Conservation (phyloP, 2,797 vertebrate species). For the Pseudochirops cupreus region DNA sequence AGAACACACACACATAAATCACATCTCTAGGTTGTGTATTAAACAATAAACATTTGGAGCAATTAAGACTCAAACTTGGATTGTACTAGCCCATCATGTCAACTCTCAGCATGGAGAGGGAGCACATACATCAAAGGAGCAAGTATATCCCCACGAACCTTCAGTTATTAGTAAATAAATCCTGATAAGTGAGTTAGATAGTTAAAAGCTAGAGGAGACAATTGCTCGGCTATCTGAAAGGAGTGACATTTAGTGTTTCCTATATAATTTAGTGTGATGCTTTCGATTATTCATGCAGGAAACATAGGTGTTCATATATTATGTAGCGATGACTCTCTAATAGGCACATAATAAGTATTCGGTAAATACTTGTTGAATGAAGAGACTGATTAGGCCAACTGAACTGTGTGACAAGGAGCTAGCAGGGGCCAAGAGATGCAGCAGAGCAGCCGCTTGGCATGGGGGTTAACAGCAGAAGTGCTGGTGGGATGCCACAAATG, state of each 20-base stretch:
- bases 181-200: constrained; percentile 20
- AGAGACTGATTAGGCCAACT: background rate
- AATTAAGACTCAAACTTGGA: background rate
- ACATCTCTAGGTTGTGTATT: background rate
- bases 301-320: background rate
- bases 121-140: background rate
- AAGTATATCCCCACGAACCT: background rate
- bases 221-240: constrained; percentile 29
- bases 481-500: background rate
- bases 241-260: constrained; percentile 38
- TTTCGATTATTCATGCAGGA: constrained; percentile 32
- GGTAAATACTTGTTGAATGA: background rate
- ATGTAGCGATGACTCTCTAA: background rate
- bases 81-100: background rate
- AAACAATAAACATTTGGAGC: background rate
- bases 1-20: background rate
- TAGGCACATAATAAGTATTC: background rate
- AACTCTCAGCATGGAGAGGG: background rate
- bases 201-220: constrained; percentile 42
- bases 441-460: background rate
- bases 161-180: constrained; percentile 32
- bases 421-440: background rate
- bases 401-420: background rate
- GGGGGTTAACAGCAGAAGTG: background rate
- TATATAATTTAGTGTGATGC: constrained; percentile 1